Conservation (phyloP, 37 sponge, comb jelly and placozoan genomes). For the Crambe crambe region DNA sequence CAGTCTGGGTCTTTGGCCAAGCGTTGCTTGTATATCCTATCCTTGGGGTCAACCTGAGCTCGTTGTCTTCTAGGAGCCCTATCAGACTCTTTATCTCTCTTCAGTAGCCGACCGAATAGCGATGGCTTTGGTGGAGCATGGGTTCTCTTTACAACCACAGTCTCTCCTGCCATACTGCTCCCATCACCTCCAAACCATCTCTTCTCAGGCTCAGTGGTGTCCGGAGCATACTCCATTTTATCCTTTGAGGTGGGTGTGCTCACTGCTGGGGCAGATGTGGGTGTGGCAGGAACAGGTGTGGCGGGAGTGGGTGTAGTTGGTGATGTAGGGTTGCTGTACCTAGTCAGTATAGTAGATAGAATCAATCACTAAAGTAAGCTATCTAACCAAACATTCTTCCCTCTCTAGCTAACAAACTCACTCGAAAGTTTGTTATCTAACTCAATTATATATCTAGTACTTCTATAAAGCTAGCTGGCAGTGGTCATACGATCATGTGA, state of each 20-base stretch:
- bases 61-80: not conserved
- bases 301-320: slow-evolving; percentile 1
- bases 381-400: no score
- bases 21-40: slow-evolving; percentile 30
- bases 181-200: no score
- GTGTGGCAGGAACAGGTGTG: not conserved
- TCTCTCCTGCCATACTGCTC: not conserved
- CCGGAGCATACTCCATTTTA: no score
- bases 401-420: no score
- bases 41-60: not conserved
- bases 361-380: no score
- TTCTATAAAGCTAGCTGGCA: no score
- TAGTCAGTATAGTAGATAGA: no score
- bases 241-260: not conserved
- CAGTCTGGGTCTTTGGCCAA: slow-evolving; percentile 58
- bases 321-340: not conserved
- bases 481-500: no score
- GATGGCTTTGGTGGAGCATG: slow-evolving; percentile 38
- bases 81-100: not conserved
- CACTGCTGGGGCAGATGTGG: not conserved
- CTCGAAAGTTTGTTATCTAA: no score
- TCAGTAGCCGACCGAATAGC: slow-evolving; percentile 5
- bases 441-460: no score
- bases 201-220: no score
- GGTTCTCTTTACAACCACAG: no score